Base-by-base conservation (phyloP, 2,888 invertebrate genomes). In the Ochlodes sylvanus region DNA sequence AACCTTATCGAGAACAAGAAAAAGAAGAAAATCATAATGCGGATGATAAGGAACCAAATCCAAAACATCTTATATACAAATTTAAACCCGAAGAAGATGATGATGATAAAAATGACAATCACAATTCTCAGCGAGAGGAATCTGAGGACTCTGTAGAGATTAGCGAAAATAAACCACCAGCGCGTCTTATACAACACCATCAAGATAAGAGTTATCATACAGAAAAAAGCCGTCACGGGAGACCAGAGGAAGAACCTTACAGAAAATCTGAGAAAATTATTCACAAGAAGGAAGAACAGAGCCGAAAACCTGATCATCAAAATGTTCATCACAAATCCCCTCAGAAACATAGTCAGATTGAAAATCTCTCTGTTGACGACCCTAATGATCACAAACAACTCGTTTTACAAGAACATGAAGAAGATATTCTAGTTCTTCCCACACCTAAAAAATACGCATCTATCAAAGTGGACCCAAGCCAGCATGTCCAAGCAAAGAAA, bases 391-490 rank as follows among this genome's bases (percentile, higher is more conserved):
- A 61, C n/a, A 60, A 55, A 32, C 80, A 84, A 57, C 79, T 84
- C 12, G 75, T 85, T 71, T 77, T 80, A 7, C 85, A 78, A 15
- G 81, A 90, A 72, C 87, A 86, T 70, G 88, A 89, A 73, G 86
- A 87, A 74, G 82, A 90, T 68, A 84, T 89, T 63, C 79, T 77
- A 27, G 71, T 87, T 54, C 54, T 82, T 7, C 81, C 82, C 3
- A 71, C 77, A 2, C 79, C 83, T n/a, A 79, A 77, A 42, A 72
- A 80, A n/a, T 76, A 75, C 44, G 85, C 83, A 57, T 74, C 81
- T 19, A 85, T 89, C 72, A 83, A 84, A 72, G 85, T 86, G 7
- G 80, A 89, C 68, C 87, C 86, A 15, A 80, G 77, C 71, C 87
- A 88, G 71, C 87, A 88, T 56, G 76, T 85, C 21, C 58, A 73